Conservation (phyloP, 1,140 invertebrate species). For the Drosophila pachea region DNA sequence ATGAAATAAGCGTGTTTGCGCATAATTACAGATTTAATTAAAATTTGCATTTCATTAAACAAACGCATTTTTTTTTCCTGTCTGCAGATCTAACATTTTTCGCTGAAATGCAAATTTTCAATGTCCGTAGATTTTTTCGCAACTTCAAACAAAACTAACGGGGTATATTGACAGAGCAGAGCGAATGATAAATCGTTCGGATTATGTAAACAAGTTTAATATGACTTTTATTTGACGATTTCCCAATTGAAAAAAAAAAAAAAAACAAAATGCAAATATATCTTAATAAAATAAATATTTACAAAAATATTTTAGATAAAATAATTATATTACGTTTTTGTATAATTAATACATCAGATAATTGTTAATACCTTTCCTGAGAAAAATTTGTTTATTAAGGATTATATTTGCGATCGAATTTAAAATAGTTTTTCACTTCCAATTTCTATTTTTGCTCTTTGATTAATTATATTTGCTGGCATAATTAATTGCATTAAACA, state of each 20-base stretch:
- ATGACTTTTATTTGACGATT: too few species aligned
- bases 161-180: background rate
- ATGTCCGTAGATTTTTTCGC: background rate
- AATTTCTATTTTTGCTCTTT: background rate
- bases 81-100: constrained; percentile 25
- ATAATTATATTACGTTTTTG: too few species aligned
- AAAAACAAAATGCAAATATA: too few species aligned
- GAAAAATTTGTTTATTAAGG: too few species aligned
- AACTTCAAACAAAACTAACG: background rate
- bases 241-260: too few species aligned
- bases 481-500: constrained; percentile 44
- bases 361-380: background rate
- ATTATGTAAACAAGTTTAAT: too few species aligned
- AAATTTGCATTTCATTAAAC: constrained; percentile 58
- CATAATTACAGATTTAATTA: constrained; percentile 70
- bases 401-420: too few species aligned
- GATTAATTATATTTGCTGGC: constrained; percentile 5
- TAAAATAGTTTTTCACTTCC: background rate
- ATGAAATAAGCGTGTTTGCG: constrained; percentile 45
- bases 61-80: background rate
- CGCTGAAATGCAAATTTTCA: constrained; percentile 1
- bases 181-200: too few species aligned
- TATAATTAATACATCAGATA: too few species aligned
- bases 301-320: too few species aligned
- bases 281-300: too few species aligned